These are phyloP conservation scores for Pemphredon lugubris DNA, from an alignment of 2,888 invertebrate genomes.

Conservation along the genomic window DNA sequence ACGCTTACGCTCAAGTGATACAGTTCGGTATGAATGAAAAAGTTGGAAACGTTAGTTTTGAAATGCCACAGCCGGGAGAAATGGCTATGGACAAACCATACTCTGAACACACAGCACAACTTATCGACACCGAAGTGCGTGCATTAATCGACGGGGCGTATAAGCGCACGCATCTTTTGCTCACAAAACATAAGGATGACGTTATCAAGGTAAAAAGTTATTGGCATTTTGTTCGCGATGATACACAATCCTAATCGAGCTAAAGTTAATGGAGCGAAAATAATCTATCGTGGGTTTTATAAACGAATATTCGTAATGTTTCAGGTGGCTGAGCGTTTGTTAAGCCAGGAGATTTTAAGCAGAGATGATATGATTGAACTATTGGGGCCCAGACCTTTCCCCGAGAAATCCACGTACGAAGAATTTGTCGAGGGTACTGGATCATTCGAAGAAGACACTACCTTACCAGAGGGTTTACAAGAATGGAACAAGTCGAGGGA, in stretches of 20 bases:
- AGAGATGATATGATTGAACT: slow-evolving; percentile 99
- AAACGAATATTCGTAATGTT: not conserved
- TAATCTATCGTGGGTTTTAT: not conserved
- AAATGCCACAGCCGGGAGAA: slow-evolving; percentile 96
- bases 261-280: not conserved
- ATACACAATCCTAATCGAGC: not conserved
- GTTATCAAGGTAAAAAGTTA: slow-evolving; percentile 93
- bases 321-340: slow-evolving; percentile 90
- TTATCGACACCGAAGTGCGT: slow-evolving; percentile 97
- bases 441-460: slow-evolving; percentile 97
- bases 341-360: slow-evolving; percentile 96
- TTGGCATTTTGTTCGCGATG: not conserved
- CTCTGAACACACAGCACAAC: slow-evolving; percentile 97
- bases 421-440: slow-evolving; percentile 99
- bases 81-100: slow-evolving; percentile 97
- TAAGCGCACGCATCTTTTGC: slow-evolving; percentile 88
- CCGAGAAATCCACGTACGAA: slow-evolving; percentile 99
- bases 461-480: slow-evolving; percentile 96
- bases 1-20: slow-evolving; percentile 98
- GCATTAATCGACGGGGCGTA: slow-evolving; percentile 90
- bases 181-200: slow-evolving; percentile 90
- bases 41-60: slow-evolving; percentile 98
- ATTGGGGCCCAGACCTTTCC: slow-evolving; percentile 96
- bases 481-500: slow-evolving; percentile 93
- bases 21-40: slow-evolving; percentile 99